Evolutionary conservation across 2,797 vertebrate species (phyloP), one percentile per base, ranked within the genome.

Genomic region (Okamejei kenojei): DNA sequence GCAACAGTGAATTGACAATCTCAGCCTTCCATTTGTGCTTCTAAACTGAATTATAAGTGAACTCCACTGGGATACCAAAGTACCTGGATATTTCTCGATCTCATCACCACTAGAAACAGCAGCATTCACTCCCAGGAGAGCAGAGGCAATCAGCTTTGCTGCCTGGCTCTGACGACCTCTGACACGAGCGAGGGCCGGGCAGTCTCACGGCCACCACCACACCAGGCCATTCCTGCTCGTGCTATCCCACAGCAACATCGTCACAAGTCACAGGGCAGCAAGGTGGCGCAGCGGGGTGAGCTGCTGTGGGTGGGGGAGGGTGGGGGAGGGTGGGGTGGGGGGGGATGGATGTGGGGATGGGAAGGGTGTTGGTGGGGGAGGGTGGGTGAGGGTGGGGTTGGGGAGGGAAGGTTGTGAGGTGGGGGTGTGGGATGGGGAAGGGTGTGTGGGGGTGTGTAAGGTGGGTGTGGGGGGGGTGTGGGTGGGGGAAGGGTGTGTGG

Each of bases 11-110:
- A 86, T 63, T 86, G 82, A 61, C 54, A 86, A 61, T 86, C 82
- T 63, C 19, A 21, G 26, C 15, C 54, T 6, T 61, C 10, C 45
- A 63, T n/a, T 58, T 63, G 26, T 84, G 26, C 54, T n/a, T 63
- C 58, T n/a, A n/a, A 86, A 63, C 82, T 86, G 82, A 86, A 86
- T 86, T 61, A 86, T 29, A 86, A 86, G 80, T 63, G 5, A 86
- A 2, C 10, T 63, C 82, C 58, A n/a, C 82, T 17, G 82, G 58
- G 82, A 86, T 26, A n/a, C 23, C 13, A n/a, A 86, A 61, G n/a
- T n/a, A 86, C 26, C 82, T 86, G 80, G 21, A 26, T 54, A 45
- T 58, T 13, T 86, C 58, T n/a, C 29, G 13, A 86, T 54, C 58
- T 86, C 58, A 63, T 86, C 82, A 86, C 29, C 15, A 54, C 54